phyloP scores from a whole-genome alignment of 2,113 vertebrate genomes.

The Ochotona curzoniae region DNA sequence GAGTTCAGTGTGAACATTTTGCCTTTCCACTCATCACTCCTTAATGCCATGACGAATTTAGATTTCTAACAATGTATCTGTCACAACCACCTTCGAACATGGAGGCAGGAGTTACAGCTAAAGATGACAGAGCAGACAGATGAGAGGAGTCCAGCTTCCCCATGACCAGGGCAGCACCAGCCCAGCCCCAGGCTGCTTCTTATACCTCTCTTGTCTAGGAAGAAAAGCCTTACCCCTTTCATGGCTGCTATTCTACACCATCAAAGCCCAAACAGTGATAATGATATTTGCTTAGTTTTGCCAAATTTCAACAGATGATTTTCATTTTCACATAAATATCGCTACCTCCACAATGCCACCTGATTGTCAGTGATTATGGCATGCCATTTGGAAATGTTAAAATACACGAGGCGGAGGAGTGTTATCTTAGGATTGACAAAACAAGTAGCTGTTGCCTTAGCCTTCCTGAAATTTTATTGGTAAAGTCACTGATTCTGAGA shows the following conservation, averaged over 20 bases:
- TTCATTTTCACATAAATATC: background rate
- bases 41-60: background rate
- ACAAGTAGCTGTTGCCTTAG: background rate
- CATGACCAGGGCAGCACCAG: background rate
- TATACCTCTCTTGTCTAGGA: background rate
- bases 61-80: background rate
- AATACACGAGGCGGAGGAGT: background rate
- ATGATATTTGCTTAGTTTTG: background rate
- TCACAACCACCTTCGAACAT: background rate
- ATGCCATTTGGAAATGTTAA: background rate
- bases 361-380: background rate
- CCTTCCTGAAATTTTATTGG: background rate
- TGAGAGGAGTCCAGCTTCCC: background rate
- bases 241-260: background rate
- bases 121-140: background rate
- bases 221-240: background rate
- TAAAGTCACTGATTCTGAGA: background rate
- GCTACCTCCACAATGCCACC: background rate
- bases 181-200: background rate
- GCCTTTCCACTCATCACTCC: background rate
- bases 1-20: background rate
- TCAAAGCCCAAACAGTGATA: background rate
- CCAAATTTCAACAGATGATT: background rate
- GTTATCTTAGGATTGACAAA: background rate
- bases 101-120: background rate